These are phyloP conservation scores for Troglohyphantes excavatus DNA, from an alignment of 2,888 invertebrate genomes.

Conservation along the genomic window DNA sequence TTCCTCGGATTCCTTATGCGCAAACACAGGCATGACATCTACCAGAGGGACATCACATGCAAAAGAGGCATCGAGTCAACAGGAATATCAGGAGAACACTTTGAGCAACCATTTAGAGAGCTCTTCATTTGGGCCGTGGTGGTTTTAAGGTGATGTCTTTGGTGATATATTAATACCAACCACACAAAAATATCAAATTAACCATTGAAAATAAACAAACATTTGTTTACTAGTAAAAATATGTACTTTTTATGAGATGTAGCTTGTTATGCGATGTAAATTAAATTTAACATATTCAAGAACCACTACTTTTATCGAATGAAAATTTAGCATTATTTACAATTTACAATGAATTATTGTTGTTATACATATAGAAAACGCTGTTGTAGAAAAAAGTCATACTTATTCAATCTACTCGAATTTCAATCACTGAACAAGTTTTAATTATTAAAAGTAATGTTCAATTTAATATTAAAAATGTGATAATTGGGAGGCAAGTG, in stretches of 20 bases:
- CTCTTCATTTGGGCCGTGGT: constrained; percentile 81
- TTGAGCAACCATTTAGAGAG: constrained; percentile 80
- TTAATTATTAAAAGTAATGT: no score
- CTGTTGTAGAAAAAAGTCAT: no score
- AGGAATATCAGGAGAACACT: constrained; percentile 76
- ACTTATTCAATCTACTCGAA: no score
- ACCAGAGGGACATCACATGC: constrained; percentile 62
- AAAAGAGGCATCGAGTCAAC: constrained; percentile 73
- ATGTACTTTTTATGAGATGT: not conserved
- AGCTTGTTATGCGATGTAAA: not conserved
- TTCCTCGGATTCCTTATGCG: constrained; percentile 65
- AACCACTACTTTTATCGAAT: no score
- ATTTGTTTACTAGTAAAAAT: not conserved
- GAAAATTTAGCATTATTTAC: no score
- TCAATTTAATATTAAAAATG: no score
- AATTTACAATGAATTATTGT: no score
- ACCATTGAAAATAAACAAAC: not conserved
- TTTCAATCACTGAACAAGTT: no score
- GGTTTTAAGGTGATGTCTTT: constrained; percentile 74
- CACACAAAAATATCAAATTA: not conserved
- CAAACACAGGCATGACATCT: constrained; percentile 74
- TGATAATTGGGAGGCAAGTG: no score
- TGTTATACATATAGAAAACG: no score
- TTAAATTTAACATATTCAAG: no score
- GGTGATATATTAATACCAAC: no score